These are phyloP conservation scores for Drosophila lutescens DNA, from an alignment of 2,888 invertebrate species.

Conservation along the genomic window DNA sequence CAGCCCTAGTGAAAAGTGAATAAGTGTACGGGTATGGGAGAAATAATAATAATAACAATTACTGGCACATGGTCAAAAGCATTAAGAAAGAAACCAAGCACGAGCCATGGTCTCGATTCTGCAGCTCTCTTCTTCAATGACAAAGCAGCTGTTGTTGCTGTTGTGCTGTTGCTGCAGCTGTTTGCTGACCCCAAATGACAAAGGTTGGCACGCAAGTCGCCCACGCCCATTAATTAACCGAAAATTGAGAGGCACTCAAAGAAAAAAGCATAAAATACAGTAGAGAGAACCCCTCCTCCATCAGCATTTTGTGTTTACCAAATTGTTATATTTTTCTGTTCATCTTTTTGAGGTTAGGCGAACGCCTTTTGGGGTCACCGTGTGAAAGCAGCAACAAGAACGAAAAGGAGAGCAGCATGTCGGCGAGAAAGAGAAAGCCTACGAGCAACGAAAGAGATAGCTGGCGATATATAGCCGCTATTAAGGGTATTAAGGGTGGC, in stretches of 20 bases:
- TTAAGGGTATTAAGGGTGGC: slow-evolving; percentile 38
- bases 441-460: slow-evolving; percentile 3
- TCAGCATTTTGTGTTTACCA: slow-evolving; percentile 47
- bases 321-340: slow-evolving; percentile 48
- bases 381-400: slow-evolving; percentile 31
- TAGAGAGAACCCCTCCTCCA: background rate
- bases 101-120: slow-evolving; percentile 49
- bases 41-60: slow-evolving; percentile 40
- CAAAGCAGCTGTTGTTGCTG: slow-evolving; percentile 14
- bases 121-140: slow-evolving; percentile 44
- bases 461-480: background rate
- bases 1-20: slow-evolving; percentile 27
- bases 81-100: slow-evolving; percentile 38
- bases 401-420: slow-evolving; percentile 29
- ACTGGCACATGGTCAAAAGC: slow-evolving; percentile 54
- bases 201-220: slow-evolving; percentile 41
- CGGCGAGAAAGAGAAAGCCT: slow-evolving; percentile 24
- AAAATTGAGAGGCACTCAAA: slow-evolving; percentile 39
- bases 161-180: slow-evolving; percentile 30
- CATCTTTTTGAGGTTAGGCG: slow-evolving; percentile 49
- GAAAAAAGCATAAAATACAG: slow-evolving; percentile 13
- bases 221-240: slow-evolving; percentile 48
- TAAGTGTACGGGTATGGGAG: slow-evolving; percentile 8
- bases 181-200: slow-evolving; percentile 50
- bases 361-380: slow-evolving; percentile 49